Evolutionary conservation across 2,888 invertebrate genomes (phyloP).

Genomic region (Cacoxenus indagator): DNA sequence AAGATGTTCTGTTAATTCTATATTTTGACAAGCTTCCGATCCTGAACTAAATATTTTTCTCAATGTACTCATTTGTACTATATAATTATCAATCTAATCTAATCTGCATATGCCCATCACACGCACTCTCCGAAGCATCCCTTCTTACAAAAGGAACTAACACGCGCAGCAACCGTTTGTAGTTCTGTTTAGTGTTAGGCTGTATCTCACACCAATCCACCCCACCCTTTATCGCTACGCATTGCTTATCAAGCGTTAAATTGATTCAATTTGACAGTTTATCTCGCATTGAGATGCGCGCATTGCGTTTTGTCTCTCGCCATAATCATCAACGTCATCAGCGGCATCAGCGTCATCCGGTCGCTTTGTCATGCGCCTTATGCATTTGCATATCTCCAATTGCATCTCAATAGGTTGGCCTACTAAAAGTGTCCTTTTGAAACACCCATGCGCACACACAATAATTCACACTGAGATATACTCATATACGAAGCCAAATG

Average conservation of each 20-base stretch:
- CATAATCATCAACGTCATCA: neutral
- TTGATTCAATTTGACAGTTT: conserved; percentile 65
- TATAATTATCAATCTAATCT: no score
- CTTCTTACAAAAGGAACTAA: no score
- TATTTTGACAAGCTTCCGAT: no score
- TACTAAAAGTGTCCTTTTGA: conserved; percentile 14
- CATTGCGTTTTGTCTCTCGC: neutral
- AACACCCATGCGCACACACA: neutral
- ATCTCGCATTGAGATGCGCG: conserved; percentile 35
- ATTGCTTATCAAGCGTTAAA: conserved; percentile 58
- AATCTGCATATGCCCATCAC: no score
- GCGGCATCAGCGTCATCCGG: neutral
- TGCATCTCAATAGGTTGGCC: neutral
- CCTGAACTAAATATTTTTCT: no score
- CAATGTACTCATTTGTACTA: no score
- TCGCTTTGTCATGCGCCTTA: neutral
- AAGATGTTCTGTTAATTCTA: no score
- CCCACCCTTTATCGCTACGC: neutral
- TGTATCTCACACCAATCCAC: no score
- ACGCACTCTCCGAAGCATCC: no score
- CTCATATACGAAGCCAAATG: no score
- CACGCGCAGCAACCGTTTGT: no score
- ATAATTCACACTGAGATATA: neutral
- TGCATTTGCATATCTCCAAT: conserved; percentile 13
- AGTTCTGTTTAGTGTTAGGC: no score